A percentile compares a stretch with the other conserved stretches of the same genome.
phyloP scores from a whole-genome alignment of 2,113 vertebrate species.

The Bos taurus region DNA sequence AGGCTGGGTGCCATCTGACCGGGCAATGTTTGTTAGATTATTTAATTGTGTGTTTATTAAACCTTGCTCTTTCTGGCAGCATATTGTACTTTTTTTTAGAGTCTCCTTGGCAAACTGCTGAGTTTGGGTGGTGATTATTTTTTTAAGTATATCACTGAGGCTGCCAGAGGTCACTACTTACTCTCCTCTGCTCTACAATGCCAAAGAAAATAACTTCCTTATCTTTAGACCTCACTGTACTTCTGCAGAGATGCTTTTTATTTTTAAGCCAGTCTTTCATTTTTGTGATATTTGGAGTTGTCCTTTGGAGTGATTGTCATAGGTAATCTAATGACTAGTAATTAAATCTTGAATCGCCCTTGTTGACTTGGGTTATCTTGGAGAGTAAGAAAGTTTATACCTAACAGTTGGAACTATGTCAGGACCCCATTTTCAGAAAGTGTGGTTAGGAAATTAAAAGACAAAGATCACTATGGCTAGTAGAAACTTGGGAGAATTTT shows the following conservation, averaged over 20 bases:
- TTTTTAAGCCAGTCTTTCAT: not conserved
- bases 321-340: not conserved
- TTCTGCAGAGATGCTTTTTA: not conserved
- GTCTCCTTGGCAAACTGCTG: conserved; percentile 46
- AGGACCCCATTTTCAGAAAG: conserved; percentile 3
- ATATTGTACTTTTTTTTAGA: conserved; percentile 40
- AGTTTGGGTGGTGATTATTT: not conserved
- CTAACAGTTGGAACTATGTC: not conserved
- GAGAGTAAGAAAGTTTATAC: not conserved
- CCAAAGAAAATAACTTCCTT: not conserved
- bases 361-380: not conserved
- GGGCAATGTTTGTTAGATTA: conserved; percentile 55
- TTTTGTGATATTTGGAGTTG: not conserved
- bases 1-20: conserved; percentile 59
- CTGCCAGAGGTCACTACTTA: not conserved
- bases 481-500: not conserved
- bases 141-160: not conserved
- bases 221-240: not conserved
- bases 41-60: conserved; percentile 67
- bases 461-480: not conserved
- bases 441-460: not conserved
- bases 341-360: not conserved
- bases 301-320: not conserved
- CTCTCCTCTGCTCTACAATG: not conserved
- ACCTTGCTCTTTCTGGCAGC: conserved; percentile 59